Percentiles rank a stretch among this genome's conserved stretches.
These are phyloP conservation scores for Meliscaeva auricollis DNA, from an alignment of 2,888 invertebrate genomes.

Conservation along the genomic window DNA sequence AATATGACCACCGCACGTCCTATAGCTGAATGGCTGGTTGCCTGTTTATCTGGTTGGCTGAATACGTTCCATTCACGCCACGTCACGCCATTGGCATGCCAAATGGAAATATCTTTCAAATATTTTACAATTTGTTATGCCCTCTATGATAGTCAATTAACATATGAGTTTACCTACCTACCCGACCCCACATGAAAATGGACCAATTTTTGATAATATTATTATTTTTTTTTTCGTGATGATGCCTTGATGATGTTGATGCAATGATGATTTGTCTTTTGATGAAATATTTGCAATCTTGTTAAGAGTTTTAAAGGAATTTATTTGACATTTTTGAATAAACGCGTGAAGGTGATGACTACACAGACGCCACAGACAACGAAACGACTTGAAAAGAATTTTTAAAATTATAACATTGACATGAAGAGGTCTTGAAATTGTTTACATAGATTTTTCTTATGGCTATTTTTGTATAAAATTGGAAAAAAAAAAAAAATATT, in stretches of 20 bases:
- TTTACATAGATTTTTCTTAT: not conserved
- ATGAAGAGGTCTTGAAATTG: not conserved
- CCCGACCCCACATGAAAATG: conserved; percentile 6
- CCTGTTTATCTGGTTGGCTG: conserved; percentile 43
- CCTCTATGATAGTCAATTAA: conserved; percentile 73
- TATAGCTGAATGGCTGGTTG: conserved; percentile 29
- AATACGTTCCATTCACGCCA: conserved; percentile 31
- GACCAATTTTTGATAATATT: conserved; percentile 17
- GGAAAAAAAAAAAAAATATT: conserved; percentile 2
- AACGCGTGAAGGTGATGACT: not conserved
- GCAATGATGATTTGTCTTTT: conserved; percentile 53
- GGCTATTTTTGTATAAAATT: too few species aligned
- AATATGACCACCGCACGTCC: not conserved
- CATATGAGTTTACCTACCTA: conserved; percentile 28
- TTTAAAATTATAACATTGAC: not conserved
- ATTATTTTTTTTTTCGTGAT: conserved; percentile 30
- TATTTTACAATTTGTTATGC: conserved; percentile 68
- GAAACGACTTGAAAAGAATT: conserved; percentile 29
- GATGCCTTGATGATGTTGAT: conserved; percentile 20
- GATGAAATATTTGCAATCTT: conserved; percentile 43
- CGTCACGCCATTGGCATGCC: conserved; percentile 59
- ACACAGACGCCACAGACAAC: too few species aligned
- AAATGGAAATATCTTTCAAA: conserved; percentile 62
- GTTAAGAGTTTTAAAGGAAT: conserved; percentile 30
- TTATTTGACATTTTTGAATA: conserved; percentile 24